Evolutionary conservation across 1,140 invertebrate genomes (phyloP).

Genomic region (Pseudomyrmex dendroicus): DNA sequence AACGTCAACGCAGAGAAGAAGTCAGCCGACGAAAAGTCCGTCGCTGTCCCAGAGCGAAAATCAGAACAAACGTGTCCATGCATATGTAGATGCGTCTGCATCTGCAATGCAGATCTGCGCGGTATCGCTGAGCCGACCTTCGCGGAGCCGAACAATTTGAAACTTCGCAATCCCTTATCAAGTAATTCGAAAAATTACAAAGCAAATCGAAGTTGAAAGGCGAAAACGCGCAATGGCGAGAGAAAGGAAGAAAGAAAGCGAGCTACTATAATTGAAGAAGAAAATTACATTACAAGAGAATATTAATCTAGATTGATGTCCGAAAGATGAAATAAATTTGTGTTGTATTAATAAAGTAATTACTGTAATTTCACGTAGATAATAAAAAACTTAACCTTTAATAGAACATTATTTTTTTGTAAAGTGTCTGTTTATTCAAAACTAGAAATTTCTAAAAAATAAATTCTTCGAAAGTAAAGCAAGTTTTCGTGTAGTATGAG

Average conservation of each 20-base stretch:
- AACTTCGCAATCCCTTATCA: conserved; percentile 27
- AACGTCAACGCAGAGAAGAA: conserved; percentile 4
- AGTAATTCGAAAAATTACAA: conserved; percentile 30
- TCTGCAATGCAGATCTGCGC: conserved; percentile 72
- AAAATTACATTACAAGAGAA: not conserved
- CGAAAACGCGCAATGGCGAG: not conserved
- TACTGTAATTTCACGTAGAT: not conserved
- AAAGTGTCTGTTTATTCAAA: not conserved
- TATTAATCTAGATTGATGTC: not conserved
- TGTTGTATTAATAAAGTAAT: not conserved
- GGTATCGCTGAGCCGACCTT: conserved; percentile 49
- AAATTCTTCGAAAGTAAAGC: not conserved
- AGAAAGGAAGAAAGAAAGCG: not conserved
- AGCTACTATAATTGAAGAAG: not conserved
- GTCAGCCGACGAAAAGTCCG: conserved; percentile 39
- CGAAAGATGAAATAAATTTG: conserved; percentile 1
- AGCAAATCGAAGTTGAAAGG: conserved; percentile 5
- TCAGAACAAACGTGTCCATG: conserved; percentile 69
- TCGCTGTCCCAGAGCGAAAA: conserved; percentile 59
- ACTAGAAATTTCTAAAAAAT: not conserved
- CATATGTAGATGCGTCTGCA: conserved; percentile 69
- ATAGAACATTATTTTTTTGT: not conserved
- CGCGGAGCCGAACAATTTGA: conserved; percentile 14
- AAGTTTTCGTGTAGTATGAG: conserved; percentile 1
- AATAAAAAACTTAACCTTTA: not conserved